Base-by-base conservation (phyloP, 2,888 invertebrate genomes). In the Ptychoptera albimana region DNA sequence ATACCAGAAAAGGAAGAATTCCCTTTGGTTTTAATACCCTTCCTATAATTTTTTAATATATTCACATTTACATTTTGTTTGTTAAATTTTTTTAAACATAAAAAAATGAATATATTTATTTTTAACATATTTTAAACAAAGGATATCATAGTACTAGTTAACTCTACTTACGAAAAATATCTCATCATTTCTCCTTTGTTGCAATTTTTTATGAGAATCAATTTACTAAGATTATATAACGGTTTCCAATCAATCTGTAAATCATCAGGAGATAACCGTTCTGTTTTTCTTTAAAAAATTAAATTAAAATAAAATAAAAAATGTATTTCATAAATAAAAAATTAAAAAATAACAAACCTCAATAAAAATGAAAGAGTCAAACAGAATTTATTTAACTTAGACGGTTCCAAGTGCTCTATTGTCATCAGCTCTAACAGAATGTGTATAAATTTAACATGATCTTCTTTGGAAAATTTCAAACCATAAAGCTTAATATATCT, bases 401-500 rank as follows among this genome's bases (percentile, higher is more conserved):
- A 72, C 47, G 82, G 77, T 60, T 89, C 87, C 46, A 88, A 67
- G 53, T 84, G 76, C 37, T 84, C 82, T 54, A 83, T 79, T 11
- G 76, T 74, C 32, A 86, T 64, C 48, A 89, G 64, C 57, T 91
- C 82, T 61, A 80, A 83, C 46, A 82, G 72, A 45, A 92, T 61
- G 56, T 86, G 80, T 39, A 93, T 75, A 40, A 94, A 71, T 13
- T 73, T 66, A 42, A 93, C 72, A 60, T 94, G 93, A 60, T 93
- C 92, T 52, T 85, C 82, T 62, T 92, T 93, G 2, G 82, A 79
- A 64, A 94, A 91, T 60, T 86, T 87, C 50, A 82, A 63, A 7
- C 88, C 88, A 68, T 88, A 87, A 47, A 89, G 68, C 55, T 78
- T 75, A 44, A 92, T 75, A 57, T 87, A 93, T 55, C 91, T 92